Conservation (phyloP, 2,113 vertebrate species). For the Strigops habroptila region DNA sequence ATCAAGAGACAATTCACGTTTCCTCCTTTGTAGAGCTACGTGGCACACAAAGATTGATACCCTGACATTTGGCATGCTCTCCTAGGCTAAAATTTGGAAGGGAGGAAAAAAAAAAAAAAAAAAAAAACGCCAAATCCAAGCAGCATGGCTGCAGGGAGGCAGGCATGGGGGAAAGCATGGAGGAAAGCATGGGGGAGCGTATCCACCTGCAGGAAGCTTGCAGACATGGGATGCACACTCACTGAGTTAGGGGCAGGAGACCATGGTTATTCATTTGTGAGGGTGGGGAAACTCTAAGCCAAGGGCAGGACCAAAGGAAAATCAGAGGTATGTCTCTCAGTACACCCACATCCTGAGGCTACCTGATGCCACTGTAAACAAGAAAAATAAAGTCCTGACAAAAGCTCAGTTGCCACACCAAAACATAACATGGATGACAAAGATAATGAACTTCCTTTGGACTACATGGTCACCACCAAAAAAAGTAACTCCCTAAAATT, state of each 20-base stretch:
- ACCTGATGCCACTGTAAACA: background rate
- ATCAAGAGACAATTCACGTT: background rate
- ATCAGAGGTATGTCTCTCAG: background rate
- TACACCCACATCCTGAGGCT: background rate
- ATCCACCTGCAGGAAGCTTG: background rate
- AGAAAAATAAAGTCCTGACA: background rate
- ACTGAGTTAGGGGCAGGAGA: fast-evolving
- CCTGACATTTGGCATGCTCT: no score
- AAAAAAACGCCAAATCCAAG: background rate
- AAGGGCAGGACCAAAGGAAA: background rate
- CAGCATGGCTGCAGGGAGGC: fast-evolving
- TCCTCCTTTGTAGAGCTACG: background rate
- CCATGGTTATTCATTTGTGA: no score
- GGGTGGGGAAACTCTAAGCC: background rate
- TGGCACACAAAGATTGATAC: fast-evolving
- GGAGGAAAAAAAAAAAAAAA: background rate
- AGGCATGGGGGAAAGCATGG: fast-evolving
- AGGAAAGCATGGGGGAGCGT: fast-evolving
- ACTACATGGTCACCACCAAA: background rate
- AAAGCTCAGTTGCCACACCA: background rate
- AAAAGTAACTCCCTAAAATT: slow-evolving; percentile 13
- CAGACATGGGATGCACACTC: background rate
- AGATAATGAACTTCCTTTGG: background rate
- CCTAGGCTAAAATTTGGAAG: background rate
- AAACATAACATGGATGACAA: background rate